Base-by-base conservation (phyloP, 1,140 invertebrate genomes). In the Odontomachus brunneus region DNA sequence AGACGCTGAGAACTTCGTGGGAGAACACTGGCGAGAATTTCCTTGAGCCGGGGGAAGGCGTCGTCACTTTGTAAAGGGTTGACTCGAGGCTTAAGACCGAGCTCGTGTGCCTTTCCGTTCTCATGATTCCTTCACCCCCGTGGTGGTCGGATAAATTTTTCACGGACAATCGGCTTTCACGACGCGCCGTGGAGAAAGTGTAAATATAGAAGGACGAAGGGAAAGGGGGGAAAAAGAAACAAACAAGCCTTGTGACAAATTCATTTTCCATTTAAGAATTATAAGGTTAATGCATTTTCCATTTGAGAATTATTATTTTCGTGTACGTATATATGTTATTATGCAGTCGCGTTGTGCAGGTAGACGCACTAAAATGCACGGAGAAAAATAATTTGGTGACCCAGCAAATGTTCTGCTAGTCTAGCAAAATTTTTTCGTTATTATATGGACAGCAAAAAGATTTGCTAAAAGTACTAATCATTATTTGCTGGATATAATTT, bases 71-170 rank as follows among this genome's bases (percentile, higher is more conserved):
- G 51, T 55, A 33, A 14, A 51, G 66, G 17, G 71, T 86, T 86
- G 83, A 86, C 80, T 67, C 66, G 29, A 60, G 51, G 82, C 74
- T 86, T 86, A 84, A 62, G 74, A 67, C 38, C 82, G 84, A 86
- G 83, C 73, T 84, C 38, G n/a, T 2, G 59, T 5, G 78, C 3
- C 17, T 33, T 53, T 12, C 29, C 49, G 69, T 48, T 83, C 29
- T 49, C 49, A 71, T 72, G 49, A 84, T 74, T 84, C 76, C 60
- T 85, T 72, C 33, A 83, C 24, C 44, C 11, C 15, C 4, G 29
- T 5, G 19, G 29, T 3, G 12, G 3, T 55, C 29, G 48, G 48
- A 82, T 82, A 67, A 82, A 53, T 24, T 72, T 62, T 63, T 44
- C n/a, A 15, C 26, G 24, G 44, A 24, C 66, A 19, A 12, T 63